A percentile compares a stretch with the other conserved stretches of the same genome.
Conservation (phyloP, 2,888 invertebrate species). For the Chrysotoxum bicinctum region DNA sequence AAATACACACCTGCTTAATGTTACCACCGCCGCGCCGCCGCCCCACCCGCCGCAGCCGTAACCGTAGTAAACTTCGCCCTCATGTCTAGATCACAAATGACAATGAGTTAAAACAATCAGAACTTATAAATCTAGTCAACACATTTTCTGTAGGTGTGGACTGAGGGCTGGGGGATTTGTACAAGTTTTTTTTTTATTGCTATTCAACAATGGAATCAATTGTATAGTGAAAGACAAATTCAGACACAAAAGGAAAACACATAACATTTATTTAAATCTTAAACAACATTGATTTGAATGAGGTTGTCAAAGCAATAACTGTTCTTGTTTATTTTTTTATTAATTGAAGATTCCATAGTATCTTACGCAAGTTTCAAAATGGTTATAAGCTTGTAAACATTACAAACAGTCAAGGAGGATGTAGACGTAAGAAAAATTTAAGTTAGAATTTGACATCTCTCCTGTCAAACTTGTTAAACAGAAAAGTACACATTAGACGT, state of each 20-base stretch:
- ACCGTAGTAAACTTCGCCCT: slow-evolving; percentile 8
- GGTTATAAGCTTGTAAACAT: background rate
- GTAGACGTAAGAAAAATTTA: too few species aligned
- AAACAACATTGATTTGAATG: slow-evolving; percentile 19
- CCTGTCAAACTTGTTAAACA: too few species aligned
- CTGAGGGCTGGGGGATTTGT: background rate
- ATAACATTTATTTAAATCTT: slow-evolving; percentile 20
- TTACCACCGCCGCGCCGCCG: too few species aligned
- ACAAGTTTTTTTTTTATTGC: background rate
- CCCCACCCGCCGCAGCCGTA: too few species aligned
- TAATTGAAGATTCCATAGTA: background rate
- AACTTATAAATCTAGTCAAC: slow-evolving; percentile 20
- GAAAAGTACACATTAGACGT: too few species aligned
- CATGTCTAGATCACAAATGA: background rate
- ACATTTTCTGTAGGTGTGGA: background rate
- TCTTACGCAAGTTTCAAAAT: background rate
- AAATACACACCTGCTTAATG: slow-evolving; percentile 42
- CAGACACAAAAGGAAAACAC: slow-evolving; percentile 3
- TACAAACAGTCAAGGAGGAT: background rate
- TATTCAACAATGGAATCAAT: slow-evolving; percentile 62
- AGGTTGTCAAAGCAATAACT: slow-evolving; percentile 20
- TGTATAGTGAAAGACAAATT: slow-evolving; percentile 10
- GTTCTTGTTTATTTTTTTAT: background rate
- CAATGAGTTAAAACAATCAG: slow-evolving; percentile 26
- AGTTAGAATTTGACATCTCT: too few species aligned